Base-by-base conservation (phyloP, 2,888 invertebrate species). In the Diarsia mendica region DNA sequence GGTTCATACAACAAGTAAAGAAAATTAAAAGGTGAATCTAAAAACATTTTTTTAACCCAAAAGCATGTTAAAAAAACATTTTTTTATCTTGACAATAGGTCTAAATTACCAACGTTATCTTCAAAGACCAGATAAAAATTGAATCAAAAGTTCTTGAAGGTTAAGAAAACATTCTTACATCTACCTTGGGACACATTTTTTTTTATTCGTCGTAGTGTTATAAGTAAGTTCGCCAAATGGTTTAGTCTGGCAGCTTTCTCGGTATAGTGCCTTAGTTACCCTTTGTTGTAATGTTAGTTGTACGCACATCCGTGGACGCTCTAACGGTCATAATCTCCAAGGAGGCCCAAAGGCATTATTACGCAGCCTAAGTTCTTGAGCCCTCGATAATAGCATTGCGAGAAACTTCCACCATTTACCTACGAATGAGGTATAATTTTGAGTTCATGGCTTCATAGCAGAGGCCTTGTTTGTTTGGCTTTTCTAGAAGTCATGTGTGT, bases 281-380 rank as follows among this genome's bases (percentile, higher is more conserved):
- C 88, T 90, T 90, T 88, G 88, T 89, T 89, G 84, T 90, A 86
- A 88, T 85, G 85, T 86, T 74, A 82, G 84, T 79, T 80, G 82
- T 89, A 77, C 72, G 77, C 61, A 86, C 75, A 85, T 85, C 79
- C 84, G 79, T 87, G 88, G 87, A 90, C 86, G 85, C 86, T 90
- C 89, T 90, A 90, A 88, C 86, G 86, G 85, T 80, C 85, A 90
- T 90, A 91, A 90, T 90, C 90, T 92, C 87, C 79, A 80, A 90
- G 87, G 87, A 89, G 87, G 78, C 91, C 90, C 90, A 75, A 77
- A 90, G 91, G 92, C 90, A 89, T 90, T 91, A 91, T 90, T 87
- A 90, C 83, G 79, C 84, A 86, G 87, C 80, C 77, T 88, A 89
- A 90, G 86, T 91, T 91, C 89, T 87, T 86, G 85, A 88, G 87